Evolutionary conservation across 2,888 invertebrate species (phyloP).

Genomic region (Bombylius major): DNA sequence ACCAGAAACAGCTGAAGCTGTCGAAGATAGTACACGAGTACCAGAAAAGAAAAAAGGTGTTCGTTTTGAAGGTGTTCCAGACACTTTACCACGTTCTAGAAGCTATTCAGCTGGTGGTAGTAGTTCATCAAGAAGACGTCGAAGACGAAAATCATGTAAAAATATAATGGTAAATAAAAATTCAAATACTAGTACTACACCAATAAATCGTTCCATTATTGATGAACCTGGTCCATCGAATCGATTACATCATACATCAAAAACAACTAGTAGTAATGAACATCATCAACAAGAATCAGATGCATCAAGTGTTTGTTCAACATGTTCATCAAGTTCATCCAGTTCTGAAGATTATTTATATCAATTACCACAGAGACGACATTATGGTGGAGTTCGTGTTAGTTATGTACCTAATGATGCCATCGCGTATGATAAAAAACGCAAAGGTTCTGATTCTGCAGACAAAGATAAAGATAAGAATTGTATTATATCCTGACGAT

Average conservation of each 20-base stretch:
- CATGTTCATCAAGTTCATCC: slow-evolving; percentile 75
- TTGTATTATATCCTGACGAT: slow-evolving; percentile 72
- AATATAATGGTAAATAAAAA: slow-evolving; percentile 21
- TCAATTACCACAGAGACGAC: slow-evolving; percentile 67
- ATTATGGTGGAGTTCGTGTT: slow-evolving; percentile 78
- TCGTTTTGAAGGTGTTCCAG: slow-evolving; percentile 35
- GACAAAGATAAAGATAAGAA: slow-evolving; percentile 54
- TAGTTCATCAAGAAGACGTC: slow-evolving; percentile 23
- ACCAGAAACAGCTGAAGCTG: neutral
- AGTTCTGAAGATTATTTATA: slow-evolving; percentile 82
- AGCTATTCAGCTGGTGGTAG: slow-evolving; percentile 38
- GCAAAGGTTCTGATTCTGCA: slow-evolving; percentile 38
- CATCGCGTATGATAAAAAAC: slow-evolving; percentile 64
- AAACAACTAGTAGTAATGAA: neutral
- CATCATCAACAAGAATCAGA: slow-evolving; percentile 39
- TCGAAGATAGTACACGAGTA: neutral
- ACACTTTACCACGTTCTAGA: slow-evolving; percentile 40
- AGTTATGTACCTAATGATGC: slow-evolving; percentile 90
- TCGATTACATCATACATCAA: neutral
- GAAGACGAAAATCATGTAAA: slow-evolving; percentile 28
- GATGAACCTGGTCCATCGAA: slow-evolving; percentile 3
- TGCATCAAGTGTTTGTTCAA: slow-evolving; percentile 73
- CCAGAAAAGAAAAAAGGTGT: slow-evolving; percentile 30
- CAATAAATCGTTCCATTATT: neutral
- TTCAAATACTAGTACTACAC: slow-evolving; percentile 12